Evolutionary conservation across 1,140 invertebrate species (phyloP), one percentile per base, ranked within the genome.

Genomic region (Brachionus rotundiformis): DNA sequence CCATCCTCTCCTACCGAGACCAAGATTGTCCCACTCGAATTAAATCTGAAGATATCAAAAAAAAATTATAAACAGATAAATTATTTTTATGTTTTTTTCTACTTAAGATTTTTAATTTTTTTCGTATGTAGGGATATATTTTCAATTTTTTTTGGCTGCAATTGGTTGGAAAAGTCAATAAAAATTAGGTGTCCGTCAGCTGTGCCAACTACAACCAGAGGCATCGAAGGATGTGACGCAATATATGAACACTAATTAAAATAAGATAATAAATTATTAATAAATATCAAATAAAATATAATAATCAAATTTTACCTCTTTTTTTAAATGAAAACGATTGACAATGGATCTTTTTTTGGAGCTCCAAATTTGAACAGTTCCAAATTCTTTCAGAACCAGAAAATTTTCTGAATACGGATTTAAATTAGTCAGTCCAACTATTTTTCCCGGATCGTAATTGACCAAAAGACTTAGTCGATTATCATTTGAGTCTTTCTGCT

Each of bases 311-410:
- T 23, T 13, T 39, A 73, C 68, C 11, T 79, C 76, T 33, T 59
- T 33, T 54, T 59, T 59, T 36, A 54, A 25, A 25, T 79, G 36
- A 23, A 79, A 3, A 1, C 76, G 44, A 79, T 33, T 59, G 11
- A 79, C 47, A 39, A 79, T 79, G 3, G 33, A 16, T 39, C 36
- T 29, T 39, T 79, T 63, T 33, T 63, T 79, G 1, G 19, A 16
- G 29, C 33, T 79, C 76, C 76, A 79, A 23, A 79, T 27, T 54
- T 79, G 76, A 59, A 79, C 5, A 59, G 76, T 36, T 11, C 76
- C 76, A 31, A 36, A 59, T 39, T 54, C 76, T 79, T 79, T 79
- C 4, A 79, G 59, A 33, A 79, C 29, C 0, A 79, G 47, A 63
- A 79, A 79, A 79, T 59, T 23, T 33, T 79, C 76, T 2, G 16